phyloP scores from a whole-genome alignment of 30 jellyfish, hydroid and myxozoan genomes.

The Turritopsis rubra region DNA sequence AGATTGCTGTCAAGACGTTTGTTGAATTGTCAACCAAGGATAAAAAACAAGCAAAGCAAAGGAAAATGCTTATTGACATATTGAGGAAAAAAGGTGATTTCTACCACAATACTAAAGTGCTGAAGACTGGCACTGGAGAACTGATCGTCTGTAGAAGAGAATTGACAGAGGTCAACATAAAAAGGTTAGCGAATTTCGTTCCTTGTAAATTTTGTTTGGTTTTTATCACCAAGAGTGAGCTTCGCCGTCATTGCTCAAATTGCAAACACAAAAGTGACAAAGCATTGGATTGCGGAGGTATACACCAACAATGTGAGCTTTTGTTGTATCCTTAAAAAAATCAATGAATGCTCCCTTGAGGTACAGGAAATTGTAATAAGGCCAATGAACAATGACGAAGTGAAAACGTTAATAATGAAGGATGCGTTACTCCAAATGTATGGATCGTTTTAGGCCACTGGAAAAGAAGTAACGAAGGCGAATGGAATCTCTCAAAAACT shows the following conservation, averaged over 20 bases:
- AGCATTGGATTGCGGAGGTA: background rate
- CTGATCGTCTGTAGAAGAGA: conserved; percentile 25
- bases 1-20: conserved; percentile 20
- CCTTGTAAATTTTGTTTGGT: conserved; percentile 42
- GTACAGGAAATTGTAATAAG: background rate
- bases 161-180: background rate
- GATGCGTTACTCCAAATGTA: background rate
- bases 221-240: conserved; percentile 35
- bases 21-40: background rate
- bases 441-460: conserved; percentile 1
- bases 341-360: background rate
- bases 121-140: conserved; percentile 33
- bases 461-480: conserved; percentile 5
- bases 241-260: conserved; percentile 42
- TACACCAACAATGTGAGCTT: background rate
- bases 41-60: background rate
- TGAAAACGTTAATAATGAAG: background rate
- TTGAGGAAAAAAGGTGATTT: conserved; percentile 38
- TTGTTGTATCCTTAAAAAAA: background rate
- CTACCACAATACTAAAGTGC: conserved; percentile 37
- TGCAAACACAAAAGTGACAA: conserved; percentile 20
- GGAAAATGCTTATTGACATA: conserved; percentile 14
- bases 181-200: background rate
- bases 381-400: background rate
- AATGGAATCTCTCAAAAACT: background rate